A percentile compares a stretch with the other conserved stretches of the same genome.
These are phyloP conservation scores for Grapholita molesta DNA, from an alignment of 1,140 invertebrate genomes.

Conservation along the genomic window DNA sequence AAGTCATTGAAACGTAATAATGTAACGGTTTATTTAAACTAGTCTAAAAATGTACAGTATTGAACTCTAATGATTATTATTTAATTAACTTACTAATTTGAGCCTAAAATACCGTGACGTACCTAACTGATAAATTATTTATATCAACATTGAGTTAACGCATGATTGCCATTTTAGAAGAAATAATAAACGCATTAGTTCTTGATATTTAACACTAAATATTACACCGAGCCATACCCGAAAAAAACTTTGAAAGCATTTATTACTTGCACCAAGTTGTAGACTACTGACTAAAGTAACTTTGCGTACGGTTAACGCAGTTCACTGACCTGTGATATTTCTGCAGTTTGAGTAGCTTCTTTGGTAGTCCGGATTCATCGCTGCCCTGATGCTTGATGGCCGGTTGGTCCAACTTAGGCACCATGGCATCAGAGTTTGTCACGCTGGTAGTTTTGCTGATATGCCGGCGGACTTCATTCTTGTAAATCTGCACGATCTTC, in stretches of 20 bases:
- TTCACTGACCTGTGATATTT: slow-evolving; percentile 78
- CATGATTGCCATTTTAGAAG: background rate
- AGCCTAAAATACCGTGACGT: background rate
- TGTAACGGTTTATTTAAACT: no score
- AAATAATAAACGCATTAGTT: background rate
- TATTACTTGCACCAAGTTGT: slow-evolving; percentile 8
- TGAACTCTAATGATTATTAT: no score
- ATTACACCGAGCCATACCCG: background rate
- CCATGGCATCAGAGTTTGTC: slow-evolving; percentile 79
- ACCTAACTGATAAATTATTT: no score
- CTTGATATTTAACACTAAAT: background rate
- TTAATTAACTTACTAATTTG: background rate
- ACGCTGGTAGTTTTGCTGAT: slow-evolving; percentile 79
- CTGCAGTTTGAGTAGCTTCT: slow-evolving; percentile 72
- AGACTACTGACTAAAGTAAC: slow-evolving; percentile 52
- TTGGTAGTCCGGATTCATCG: slow-evolving; percentile 58
- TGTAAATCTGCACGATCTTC: slow-evolving; percentile 63
- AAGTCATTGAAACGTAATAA: no score
- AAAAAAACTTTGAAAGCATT: background rate
- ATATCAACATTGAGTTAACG: background rate
- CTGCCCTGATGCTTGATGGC: slow-evolving; percentile 52
- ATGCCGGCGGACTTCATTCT: slow-evolving; percentile 71
- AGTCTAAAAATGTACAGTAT: background rate
- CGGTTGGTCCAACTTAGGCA: slow-evolving; percentile 63
- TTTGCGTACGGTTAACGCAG: slow-evolving; percentile 38